Evolutionary conservation across 1,140 invertebrate species (phyloP).

Genomic region (Eumaeus atala): DNA sequence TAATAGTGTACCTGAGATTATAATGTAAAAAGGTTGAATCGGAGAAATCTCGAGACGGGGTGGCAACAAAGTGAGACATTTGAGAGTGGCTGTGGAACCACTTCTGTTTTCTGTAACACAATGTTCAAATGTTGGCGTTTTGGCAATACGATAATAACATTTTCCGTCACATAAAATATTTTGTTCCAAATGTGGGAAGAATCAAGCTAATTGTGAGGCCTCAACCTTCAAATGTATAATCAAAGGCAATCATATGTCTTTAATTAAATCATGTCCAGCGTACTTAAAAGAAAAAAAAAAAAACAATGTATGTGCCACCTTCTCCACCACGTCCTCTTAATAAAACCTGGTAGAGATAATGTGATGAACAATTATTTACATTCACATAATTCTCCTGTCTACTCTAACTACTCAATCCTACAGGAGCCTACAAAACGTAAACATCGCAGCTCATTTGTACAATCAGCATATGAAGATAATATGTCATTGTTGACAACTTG

Average conservation of each 20-base stretch:
- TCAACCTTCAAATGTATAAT: constrained; percentile 16
- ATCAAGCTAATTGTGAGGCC: constrained; percentile 19
- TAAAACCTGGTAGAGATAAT: too few species aligned
- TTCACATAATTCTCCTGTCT: too few species aligned
- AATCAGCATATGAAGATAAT: too few species aligned
- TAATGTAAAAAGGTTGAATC: constrained; percentile 13
- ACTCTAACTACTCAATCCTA: too few species aligned
- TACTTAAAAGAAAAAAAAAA: constrained; percentile 18
- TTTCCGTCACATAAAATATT: too few species aligned
- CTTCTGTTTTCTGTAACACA: constrained; percentile 21
- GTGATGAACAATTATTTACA: too few species aligned
- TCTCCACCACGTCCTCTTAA: too few species aligned
- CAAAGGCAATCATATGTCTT: constrained; percentile 19
- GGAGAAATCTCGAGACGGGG: background rate
- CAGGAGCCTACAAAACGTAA: too few species aligned
- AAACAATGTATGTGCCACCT: constrained; percentile 14
- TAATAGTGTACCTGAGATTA: background rate
- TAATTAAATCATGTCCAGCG: constrained; percentile 12
- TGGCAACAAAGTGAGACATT: constrained; percentile 21
- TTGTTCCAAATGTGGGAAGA: constrained; percentile 17
- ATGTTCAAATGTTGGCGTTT: constrained; percentile 19
- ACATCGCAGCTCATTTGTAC: too few species aligned
- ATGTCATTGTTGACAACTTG: too few species aligned
- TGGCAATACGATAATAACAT: constrained; percentile 13
- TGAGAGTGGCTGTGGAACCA: constrained; percentile 19